Evolutionary conservation across 2,113 vertebrate genomes (phyloP).

Genomic region (Urocynchramus pylzowi): DNA sequence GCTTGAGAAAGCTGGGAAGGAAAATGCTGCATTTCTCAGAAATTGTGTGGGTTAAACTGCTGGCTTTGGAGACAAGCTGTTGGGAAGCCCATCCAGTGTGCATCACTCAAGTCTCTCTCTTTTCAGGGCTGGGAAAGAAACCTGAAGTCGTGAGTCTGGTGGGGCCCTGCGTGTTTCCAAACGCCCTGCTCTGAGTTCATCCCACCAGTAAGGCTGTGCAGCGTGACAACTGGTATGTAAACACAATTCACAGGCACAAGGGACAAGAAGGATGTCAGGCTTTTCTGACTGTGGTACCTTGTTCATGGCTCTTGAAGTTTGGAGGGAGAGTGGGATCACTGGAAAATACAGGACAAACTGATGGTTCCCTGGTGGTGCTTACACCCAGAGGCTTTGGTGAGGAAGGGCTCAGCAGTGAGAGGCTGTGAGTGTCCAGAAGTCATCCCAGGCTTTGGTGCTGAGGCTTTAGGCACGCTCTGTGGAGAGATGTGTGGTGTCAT

Average conservation of each 20-base stretch:
- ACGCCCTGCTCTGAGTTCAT: not conserved
- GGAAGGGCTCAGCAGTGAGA: not conserved
- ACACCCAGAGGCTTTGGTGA: not conserved
- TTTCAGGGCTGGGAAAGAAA: conserved; percentile 25
- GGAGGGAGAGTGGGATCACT: not conserved
- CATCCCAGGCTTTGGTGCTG: not conserved
- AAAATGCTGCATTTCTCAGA: not conserved
- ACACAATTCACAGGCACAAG: rapidly evolving
- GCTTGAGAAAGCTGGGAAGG: not conserved
- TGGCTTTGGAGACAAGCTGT: not conserved
- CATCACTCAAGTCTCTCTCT: not conserved
- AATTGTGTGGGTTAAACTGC: conserved; percentile 4
- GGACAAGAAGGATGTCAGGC: not conserved
- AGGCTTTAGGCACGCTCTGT: not conserved
- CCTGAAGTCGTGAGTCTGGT: not conserved
- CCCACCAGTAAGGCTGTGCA: not conserved
- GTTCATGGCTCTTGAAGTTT: rapidly evolving
- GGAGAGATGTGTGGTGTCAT: rapidly evolving
- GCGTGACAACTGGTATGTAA: not conserved
- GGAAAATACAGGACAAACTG: not conserved
- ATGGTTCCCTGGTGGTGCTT: not conserved
- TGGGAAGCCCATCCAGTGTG: not conserved
- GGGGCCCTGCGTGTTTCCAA: not conserved
- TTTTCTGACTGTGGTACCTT: not conserved
- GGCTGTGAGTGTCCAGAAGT: not conserved